phyloP scores from a whole-genome alignment of 2,888 invertebrate genomes.

The Noctuana brunneofusca region DNA sequence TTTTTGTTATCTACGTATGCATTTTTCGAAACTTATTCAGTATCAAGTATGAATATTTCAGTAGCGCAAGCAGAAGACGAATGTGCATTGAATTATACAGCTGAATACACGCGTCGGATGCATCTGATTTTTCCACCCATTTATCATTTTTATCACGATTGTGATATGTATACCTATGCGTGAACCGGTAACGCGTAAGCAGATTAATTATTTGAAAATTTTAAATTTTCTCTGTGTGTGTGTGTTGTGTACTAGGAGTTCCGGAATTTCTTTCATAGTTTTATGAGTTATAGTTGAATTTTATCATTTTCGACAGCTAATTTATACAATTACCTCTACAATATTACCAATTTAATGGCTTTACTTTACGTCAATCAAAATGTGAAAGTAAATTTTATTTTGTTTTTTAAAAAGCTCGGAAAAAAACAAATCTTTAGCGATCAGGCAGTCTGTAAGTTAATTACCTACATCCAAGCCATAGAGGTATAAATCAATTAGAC shows the following conservation, averaged over 20 bases:
- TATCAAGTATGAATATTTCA: background rate
- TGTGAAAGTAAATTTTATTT: no score
- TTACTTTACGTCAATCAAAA: no score
- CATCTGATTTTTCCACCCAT: constrained; percentile 27
- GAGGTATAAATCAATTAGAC: constrained; percentile 6
- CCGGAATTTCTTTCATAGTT: no score
- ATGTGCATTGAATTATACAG: constrained; percentile 20
- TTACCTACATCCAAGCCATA: constrained; percentile 1
- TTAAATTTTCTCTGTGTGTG: background rate
- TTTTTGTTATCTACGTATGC: no score
- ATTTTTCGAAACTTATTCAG: background rate
- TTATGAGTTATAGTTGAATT: no score
- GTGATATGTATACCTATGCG: no score
- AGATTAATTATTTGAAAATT: background rate
- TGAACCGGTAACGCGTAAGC: background rate
- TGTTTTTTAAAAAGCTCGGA: no score
- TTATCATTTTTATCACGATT: constrained; percentile 23
- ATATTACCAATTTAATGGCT: no score
- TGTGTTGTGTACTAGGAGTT: no score
- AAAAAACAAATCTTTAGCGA: no score
- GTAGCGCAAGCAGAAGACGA: background rate
- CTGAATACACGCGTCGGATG: constrained; percentile 14
- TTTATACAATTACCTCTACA: no score
- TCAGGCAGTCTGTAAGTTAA: background rate
- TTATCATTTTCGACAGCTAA: no score